Base-by-base conservation (phyloP, 2,888 invertebrate genomes). In the Steinernema carpocapsae region DNA sequence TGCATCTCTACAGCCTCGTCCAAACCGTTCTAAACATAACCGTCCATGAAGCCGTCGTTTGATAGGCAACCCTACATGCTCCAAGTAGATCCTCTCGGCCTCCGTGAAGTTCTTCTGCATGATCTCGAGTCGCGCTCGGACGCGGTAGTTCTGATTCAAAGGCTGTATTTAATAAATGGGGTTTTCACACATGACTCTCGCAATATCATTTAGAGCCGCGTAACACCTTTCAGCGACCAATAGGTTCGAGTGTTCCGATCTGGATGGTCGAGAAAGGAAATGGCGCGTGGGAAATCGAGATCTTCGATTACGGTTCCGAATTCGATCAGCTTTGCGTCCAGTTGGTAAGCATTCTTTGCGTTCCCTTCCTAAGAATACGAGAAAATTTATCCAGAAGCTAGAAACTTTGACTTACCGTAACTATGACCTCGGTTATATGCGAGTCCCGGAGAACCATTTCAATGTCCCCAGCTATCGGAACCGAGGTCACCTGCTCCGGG, bases 291-390 rank as follows among this genome's bases (percentile, higher is more conserved):
- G 85, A 94, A 92, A 87, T 99, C 97, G 46, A 93, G 94, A 87
- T 94, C 95, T 83, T 97, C 94, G 17, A 97, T 91, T 0, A 97
- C 97, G 0, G 95, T 96, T 29, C 93, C 93, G 87, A 95, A 95
- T 88, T 95, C 94, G 32, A 95, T 94, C 0, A 94, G 90, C 0
- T 93, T 93, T 88, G 94, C 94, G 87, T 95, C 94, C 76, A 95
- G 89, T 72, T 92, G 91, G 84, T 94, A 92, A 4, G 92, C 91
- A 42, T 93, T 90, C 74, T 91, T 91, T 48, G 82, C 82, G 32
- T 79, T 85, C 14, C 83, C 80, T 71, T 86, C 86, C 84, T 86
- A 76, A 59, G n/a, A n/a, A n/a, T n/a, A n/a, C n/a, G n/a, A n/a
- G n/a, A n/a, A n/a, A n/a, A n/a, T 46, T n/a, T n/a, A n/a, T n/a